Evolutionary conservation across 2,797 vertebrate genomes (phyloP).

Genomic region (Sciaenops ocellatus): DNA sequence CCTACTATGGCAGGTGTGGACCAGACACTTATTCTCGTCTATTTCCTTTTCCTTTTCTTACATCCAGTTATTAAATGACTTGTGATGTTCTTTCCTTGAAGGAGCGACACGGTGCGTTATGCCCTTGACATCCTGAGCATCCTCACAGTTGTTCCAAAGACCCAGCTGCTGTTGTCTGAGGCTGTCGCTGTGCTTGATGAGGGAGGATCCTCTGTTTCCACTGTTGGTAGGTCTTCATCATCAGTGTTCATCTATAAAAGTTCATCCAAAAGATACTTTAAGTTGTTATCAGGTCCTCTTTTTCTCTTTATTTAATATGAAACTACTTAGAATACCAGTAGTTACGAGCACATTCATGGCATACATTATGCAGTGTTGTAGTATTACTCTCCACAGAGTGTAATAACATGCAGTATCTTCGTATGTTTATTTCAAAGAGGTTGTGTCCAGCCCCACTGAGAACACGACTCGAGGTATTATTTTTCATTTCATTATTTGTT

Average conservation of each 20-base stretch:
- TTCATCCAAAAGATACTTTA: background rate
- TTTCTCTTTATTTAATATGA: background rate
- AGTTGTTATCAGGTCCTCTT: background rate
- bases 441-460: constrained; percentile 25
- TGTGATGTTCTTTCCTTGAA: constrained; percentile 59
- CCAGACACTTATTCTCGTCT: background rate
- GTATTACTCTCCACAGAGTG: constrained; percentile 13
- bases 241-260: background rate
- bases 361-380: background rate
- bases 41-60: background rate
- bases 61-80: constrained; percentile 2
- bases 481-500: constrained; percentile 20
- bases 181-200: constrained; percentile 96
- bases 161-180: constrained; percentile 94
- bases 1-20: constrained; percentile 96
- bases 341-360: background rate
- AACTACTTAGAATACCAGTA: background rate
- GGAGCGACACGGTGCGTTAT: constrained; percentile 98
- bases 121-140: constrained; percentile 98
- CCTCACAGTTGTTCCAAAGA: constrained; percentile 98
- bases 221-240: constrained; percentile 89
- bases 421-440: constrained; percentile 36
- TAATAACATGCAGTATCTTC: constrained; percentile 31
- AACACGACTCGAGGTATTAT: constrained; percentile 25
- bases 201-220: constrained; percentile 93